Evolutionary conservation across 1,140 invertebrate species (phyloP).

Genomic region (Mactra quadrangularis): DNA sequence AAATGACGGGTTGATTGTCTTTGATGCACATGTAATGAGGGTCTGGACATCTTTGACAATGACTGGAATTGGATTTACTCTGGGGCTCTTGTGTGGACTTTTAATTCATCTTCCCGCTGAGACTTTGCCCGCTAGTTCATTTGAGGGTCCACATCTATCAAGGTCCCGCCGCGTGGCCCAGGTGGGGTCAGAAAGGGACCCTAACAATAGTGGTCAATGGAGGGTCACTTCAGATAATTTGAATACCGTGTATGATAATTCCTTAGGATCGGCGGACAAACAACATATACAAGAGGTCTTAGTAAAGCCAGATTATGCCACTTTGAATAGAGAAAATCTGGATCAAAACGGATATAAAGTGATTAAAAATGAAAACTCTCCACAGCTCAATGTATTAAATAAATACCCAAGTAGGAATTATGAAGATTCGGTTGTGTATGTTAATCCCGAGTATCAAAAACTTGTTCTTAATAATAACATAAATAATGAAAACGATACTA

Average conservation of each 20-base stretch:
- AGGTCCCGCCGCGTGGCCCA: slow-evolving; percentile 12
- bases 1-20: slow-evolving; percentile 6
- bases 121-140: slow-evolving; percentile 59
- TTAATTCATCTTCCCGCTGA: slow-evolving; percentile 78
- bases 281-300: slow-evolving; percentile 26
- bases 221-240: background rate
- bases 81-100: slow-evolving; percentile 78
- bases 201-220: background rate
- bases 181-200: background rate
- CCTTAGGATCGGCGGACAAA: slow-evolving; percentile 37
- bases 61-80: slow-evolving; percentile 79
- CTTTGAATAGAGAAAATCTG: slow-evolving; percentile 25
- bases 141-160: slow-evolving; percentile 19
- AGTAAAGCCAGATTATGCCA: slow-evolving; percentile 22
- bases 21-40: slow-evolving; percentile 65
- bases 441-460: slow-evolving; percentile 49
- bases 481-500: slow-evolving; percentile 51
- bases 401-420: slow-evolving; percentile 23
- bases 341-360: slow-evolving; percentile 49
- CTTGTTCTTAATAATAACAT: slow-evolving; percentile 46
- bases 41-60: slow-evolving; percentile 70
- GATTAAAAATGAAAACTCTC: slow-evolving; percentile 40
- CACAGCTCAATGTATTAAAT: slow-evolving; percentile 40
- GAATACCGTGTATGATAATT: slow-evolving; percentile 7
- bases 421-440: slow-evolving; percentile 45